Base-by-base conservation (phyloP, 2,797 vertebrate genomes). In the Acrocephalus scirpaceus region DNA sequence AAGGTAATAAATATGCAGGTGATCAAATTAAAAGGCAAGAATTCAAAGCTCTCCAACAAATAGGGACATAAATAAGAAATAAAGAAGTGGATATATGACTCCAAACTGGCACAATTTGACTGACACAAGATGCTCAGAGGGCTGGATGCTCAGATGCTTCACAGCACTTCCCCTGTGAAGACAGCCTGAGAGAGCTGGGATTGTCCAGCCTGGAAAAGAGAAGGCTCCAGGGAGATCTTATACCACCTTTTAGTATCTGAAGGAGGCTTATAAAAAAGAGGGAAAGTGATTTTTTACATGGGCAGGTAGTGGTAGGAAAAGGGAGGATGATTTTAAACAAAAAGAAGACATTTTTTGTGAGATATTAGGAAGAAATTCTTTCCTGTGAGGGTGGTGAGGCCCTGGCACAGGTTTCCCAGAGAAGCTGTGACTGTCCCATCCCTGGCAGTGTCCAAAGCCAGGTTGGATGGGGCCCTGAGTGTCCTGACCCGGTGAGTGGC, bases 1-100 rank as follows among this genome's bases (percentile, higher is more conserved):
- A 7, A 38, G 17, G 14, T 6, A n/a, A 8, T 29, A n/a, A 32
- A 53, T 2, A 25, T 0, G 1, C 1, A 4, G 11, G 16, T 22
- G 65, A 65, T 47, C 1, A 6, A 85, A 70, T 27, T 30, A 30
- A 62, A 69, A 48, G 16, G 12, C 40, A 58, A 51, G 20, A 66
- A 62, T 23, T 79, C 27, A n/a, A 57, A 93, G 38, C 26, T 48
- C 13, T 38, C 10, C 21, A 20, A 34, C 9, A 32, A 57, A 47
- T 5, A 21, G 29, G 30, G 23, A 47, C 6, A 17, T 36, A 50
- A 65, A 40, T 20, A 40, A 50, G 51, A 50, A 61, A 50, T 26
- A n/a, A 40, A 47, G 53, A 80, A 66, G 56, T 10, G 23, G n/a
- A 29, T 45, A 36, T 29, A 67, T 3, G 20, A 32, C 30, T 72